Evolutionary conservation across 2,113 vertebrate species (phyloP), one percentile per base, ranked within the genome.

Genomic region (Tyto alba): DNA sequence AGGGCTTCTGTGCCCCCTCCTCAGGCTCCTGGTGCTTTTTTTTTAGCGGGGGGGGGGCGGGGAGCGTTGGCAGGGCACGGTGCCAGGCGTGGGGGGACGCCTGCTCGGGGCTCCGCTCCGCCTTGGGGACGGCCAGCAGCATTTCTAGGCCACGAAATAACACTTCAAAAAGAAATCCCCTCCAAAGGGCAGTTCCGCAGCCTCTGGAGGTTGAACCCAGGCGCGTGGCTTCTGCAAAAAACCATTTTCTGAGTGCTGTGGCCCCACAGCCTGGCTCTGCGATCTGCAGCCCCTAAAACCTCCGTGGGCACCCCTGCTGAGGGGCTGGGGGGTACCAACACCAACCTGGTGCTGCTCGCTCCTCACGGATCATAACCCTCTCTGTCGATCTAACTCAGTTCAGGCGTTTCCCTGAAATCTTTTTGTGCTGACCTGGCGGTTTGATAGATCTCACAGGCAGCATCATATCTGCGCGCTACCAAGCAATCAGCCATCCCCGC

Each of bases 401-500:
- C 19, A 50, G 22, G 26, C 38, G 22, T 45, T 63, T 47, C 9
- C 52, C 29, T 40, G 30, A 22, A 16, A 47, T 34, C 14, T 32
- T 34, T 36, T 7, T 16, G 36, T 50, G 52, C 62, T 43, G 43
- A n/a, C 34, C 57, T 34, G 18, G 40, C 57, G 10, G 40, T 7
- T 13, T 55, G 56, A 29, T 6, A 10, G 16, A 16, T 32, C 41
- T 15, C 71, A 1, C 7, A 19, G 16, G 45, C 40, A 10, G 21
- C 4, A 1, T 17, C 6, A 0, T 5, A 4, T 18, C 57, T 6
- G 48, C 64, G 11, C 5, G 2, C 32, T 36, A 5, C 13, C 41
- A 34, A 11, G 2, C 2, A 4, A 8, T 9, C 18, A 8, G 3
- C 55, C 15, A 6, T 7, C 11, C 1, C 57, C 6, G 1, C 13